A percentile compares a stretch with the other conserved stretches of the same genome.
Evolutionary conservation across 2,113 vertebrate species (phyloP).

Genomic region (Oncorhynchus keta): DNA sequence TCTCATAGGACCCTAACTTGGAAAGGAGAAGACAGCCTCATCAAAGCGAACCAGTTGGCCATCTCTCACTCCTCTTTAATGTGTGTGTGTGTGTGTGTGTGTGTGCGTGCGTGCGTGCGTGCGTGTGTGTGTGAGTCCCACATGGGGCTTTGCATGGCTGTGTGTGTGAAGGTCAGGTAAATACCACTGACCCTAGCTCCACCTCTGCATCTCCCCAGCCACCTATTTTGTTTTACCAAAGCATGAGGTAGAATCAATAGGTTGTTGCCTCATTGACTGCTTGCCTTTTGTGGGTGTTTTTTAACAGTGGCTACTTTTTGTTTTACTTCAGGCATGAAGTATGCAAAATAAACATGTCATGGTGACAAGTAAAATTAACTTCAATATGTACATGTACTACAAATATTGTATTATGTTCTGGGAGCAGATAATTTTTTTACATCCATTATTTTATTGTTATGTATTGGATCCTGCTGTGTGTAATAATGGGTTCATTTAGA

Average conservation of each 20-base stretch:
- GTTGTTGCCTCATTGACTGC: slow-evolving; percentile 30
- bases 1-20: too few relatives aligned
- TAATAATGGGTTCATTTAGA: not conserved
- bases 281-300: not conserved
- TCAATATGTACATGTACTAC: not conserved
- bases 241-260: slow-evolving; percentile 49
- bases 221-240: slow-evolving; percentile 16
- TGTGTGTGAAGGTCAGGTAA: slow-evolving; percentile 40
- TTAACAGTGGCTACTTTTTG: not conserved
- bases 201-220: slow-evolving; percentile 28
- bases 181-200: slow-evolving; percentile 21
- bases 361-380: not conserved
- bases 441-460: not conserved
- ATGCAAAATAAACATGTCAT: not conserved
- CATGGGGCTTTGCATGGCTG: not conserved
- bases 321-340: slow-evolving; percentile 17
- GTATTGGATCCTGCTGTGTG: not conserved
- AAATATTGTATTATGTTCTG: not conserved
- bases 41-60: too few relatives aligned
- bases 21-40: too few relatives aligned
- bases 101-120: too few relatives aligned
- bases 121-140: not conserved
- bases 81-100: not conserved
- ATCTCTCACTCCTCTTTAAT: not conserved
- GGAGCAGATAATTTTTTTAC: not conserved